Conservation (phyloP, 2,888 invertebrate species). For the Junonia oenone region DNA sequence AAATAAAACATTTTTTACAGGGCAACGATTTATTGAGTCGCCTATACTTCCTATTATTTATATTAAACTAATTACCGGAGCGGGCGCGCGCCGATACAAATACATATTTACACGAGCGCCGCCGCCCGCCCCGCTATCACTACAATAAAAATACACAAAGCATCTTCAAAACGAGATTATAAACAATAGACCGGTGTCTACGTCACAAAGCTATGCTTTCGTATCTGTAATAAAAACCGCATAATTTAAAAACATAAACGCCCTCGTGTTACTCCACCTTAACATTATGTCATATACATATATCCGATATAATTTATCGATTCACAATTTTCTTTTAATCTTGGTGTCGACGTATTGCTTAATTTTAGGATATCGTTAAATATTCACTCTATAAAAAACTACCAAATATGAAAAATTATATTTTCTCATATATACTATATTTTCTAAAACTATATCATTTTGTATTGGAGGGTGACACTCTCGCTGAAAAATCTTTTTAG, state of each 20-base stretch:
- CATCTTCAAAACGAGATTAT: conserved; percentile 33
- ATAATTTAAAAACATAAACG: conserved; percentile 19
- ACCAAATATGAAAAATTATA: conserved; percentile 14
- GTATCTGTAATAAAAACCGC: conserved; percentile 12
- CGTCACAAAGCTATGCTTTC: conserved; percentile 28
- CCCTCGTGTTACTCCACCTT: conserved; percentile 9
- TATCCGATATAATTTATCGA: conserved; percentile 7
- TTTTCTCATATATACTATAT: conserved; percentile 9
- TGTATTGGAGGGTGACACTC: conserved; percentile 2
- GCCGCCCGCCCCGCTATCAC: conserved; percentile 16
- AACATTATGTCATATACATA: conserved; percentile 12
- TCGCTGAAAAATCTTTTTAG: background rate
- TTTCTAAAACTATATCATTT: conserved; percentile 11
- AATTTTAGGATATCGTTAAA: conserved; percentile 6
- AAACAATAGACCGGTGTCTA: conserved; percentile 36
- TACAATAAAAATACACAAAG: conserved; percentile 37
- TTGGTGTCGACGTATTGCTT: conserved; percentile 10
- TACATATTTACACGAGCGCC: conserved; percentile 23
- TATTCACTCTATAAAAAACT: conserved; percentile 14
- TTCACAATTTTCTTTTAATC: conserved; percentile 12
- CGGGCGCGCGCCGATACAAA: conserved; percentile 21
- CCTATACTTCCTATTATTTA: conserved; percentile 33
- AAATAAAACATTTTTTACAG: conserved; percentile 35
- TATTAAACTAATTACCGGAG: conserved; percentile 30
- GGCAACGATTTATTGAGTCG: conserved; percentile 42